A percentile compares a stretch with the other conserved stretches of the same genome.
phyloP scores from a whole-genome alignment of 2,888 invertebrate genomes.

The Polia nebulosa region DNA sequence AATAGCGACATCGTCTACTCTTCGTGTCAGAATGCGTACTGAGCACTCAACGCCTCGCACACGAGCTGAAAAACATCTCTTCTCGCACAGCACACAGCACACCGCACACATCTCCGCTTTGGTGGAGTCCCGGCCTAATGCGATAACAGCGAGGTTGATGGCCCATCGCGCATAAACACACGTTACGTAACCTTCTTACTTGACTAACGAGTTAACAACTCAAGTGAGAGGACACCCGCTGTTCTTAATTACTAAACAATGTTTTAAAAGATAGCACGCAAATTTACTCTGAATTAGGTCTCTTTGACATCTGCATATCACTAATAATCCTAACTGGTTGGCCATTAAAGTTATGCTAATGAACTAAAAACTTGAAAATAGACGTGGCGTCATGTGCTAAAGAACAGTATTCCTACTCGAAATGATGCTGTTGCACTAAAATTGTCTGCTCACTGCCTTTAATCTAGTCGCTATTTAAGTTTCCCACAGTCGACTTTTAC shows the following conservation, averaged over 20 bases:
- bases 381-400: conserved; percentile 18
- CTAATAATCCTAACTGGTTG: conserved; percentile 17
- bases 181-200: conserved; percentile 48
- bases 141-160: conserved; percentile 47
- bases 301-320: conserved; percentile 9
- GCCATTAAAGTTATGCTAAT: conserved; percentile 25
- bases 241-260: conserved; percentile 39
- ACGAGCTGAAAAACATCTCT: too few species aligned
- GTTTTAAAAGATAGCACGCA: conserved; percentile 30
- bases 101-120: too few species aligned
- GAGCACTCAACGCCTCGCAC: too few species aligned
- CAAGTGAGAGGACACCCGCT: conserved; percentile 48
- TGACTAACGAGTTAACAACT: conserved; percentile 53
- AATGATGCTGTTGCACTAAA: conserved; percentile 12
- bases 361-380: conserved; percentile 21
- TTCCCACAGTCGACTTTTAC: conserved; percentile 3
- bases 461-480: not conserved
- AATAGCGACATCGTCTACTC: too few species aligned
- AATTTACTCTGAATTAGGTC: conserved; percentile 20
- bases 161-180: conserved; percentile 48
- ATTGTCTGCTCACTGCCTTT: not conserved
- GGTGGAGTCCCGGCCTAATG: too few species aligned
- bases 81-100: too few species aligned
- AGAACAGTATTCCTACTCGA: conserved; percentile 21
- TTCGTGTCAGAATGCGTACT: too few species aligned